phyloP scores from a whole-genome alignment of 2,888 invertebrate genomes.

The Platycheirus rosarum region DNA sequence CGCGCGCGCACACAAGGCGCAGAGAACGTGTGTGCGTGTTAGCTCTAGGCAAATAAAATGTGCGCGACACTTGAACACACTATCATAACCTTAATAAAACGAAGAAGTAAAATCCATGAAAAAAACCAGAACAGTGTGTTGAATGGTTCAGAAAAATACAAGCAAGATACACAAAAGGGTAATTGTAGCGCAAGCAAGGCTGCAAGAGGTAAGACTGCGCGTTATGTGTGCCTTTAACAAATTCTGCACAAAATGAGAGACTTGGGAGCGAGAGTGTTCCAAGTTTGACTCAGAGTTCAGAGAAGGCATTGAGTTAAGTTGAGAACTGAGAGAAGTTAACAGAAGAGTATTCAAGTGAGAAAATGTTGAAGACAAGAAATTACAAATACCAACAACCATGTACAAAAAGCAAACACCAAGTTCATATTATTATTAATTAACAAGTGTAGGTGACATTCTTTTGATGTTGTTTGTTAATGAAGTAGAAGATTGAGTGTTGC shows the following conservation, averaged over 20 bases:
- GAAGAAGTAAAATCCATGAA: slow-evolving; percentile 34
- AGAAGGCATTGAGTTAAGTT: not conserved
- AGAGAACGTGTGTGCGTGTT: slow-evolving; percentile 69
- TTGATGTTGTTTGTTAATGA: slow-evolving; percentile 72
- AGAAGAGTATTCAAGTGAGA: slow-evolving; percentile 31
- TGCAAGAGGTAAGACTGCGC: too few relatives aligned
- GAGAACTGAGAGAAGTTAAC: slow-evolving; percentile 33
- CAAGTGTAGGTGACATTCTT: slow-evolving; percentile 74
- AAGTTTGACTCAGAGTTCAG: slow-evolving; percentile 9
- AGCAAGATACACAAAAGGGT: slow-evolving; percentile 64
- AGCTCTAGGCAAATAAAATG: slow-evolving; percentile 73
- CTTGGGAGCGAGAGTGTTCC: not conserved
- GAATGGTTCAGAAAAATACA: slow-evolving; percentile 53
- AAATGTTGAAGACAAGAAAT: slow-evolving; percentile 11
- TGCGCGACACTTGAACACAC: slow-evolving; percentile 72
- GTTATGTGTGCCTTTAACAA: slow-evolving; percentile 38
- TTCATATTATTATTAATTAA: slow-evolving; percentile 72
- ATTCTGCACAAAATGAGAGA: slow-evolving; percentile 54
- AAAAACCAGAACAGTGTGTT: slow-evolving; percentile 44
- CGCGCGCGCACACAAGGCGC: slow-evolving; percentile 62
- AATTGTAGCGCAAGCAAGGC: slow-evolving; percentile 67
- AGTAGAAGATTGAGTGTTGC: slow-evolving; percentile 53
- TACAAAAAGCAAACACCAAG: slow-evolving; percentile 27
- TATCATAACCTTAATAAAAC: slow-evolving; percentile 51
- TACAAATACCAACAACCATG: slow-evolving; percentile 45